phyloP scores from a whole-genome alignment of 2,113 vertebrate species.

The Albula glossodonta region DNA sequence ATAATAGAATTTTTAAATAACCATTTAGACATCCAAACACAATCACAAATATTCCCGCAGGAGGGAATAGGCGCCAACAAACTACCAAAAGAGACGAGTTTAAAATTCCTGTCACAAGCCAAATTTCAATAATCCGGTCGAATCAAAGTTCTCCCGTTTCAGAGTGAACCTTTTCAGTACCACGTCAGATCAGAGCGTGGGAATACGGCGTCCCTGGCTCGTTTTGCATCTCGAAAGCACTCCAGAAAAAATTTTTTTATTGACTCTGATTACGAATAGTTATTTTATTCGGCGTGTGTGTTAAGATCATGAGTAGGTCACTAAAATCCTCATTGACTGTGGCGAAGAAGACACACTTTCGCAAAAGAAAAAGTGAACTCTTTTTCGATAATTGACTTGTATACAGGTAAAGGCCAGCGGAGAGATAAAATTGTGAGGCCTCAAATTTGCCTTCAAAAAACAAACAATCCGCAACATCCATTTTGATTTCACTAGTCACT shows the following conservation, averaged over 20 bases:
- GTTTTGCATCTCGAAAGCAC: neutral
- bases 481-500: neutral
- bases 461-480: neutral
- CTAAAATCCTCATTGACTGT: neutral
- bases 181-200: slow-evolving; percentile 9
- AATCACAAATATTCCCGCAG: no score
- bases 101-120: neutral
- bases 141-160: slow-evolving; percentile 14
- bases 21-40: no score
- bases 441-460: neutral
- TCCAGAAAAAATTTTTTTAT: neutral
- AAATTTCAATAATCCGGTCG: slow-evolving; percentile 1
- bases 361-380: neutral
- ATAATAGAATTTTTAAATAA: no score
- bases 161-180: slow-evolving; percentile 13
- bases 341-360: neutral
- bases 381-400: neutral
- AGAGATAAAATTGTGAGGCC: neutral
- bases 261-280: no score
- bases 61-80: neutral
- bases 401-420: neutral
- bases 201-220: slow-evolving; percentile 1
- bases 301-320: neutral
- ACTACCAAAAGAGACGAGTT: neutral
- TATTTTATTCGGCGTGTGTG: no score